Base-by-base conservation (phyloP, 2,113 vertebrate genomes). In the Myrmophylax atrothorax region DNA sequence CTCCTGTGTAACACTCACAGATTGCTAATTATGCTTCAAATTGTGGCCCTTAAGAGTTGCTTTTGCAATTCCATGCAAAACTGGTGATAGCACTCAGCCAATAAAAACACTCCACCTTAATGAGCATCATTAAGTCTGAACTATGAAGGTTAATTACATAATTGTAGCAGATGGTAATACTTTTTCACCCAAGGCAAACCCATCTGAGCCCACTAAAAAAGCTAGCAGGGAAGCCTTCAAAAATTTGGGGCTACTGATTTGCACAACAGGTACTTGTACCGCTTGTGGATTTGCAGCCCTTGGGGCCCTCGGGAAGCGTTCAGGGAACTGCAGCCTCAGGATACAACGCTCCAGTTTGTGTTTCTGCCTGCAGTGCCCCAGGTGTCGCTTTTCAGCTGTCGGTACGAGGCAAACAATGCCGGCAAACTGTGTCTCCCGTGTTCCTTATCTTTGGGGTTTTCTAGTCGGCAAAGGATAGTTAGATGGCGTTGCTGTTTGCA, bases 151-250 rank as follows among this genome's bases (percentile, higher is more conserved):
- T 95, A 92, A 95, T 92, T 84, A 78, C 47, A 28, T 87, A 95
- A 91, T 90, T 84, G 81, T 53, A 89, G 91, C 94, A 96, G 94
- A 95, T 87, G 89, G 84, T 35, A 75, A n/a, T n/a, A n/a, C n/a
- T n/a, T 81, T 87, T 95, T 93, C 52, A 93, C 93, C 83, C 84
- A 90, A 93, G 91, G 91, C 93, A 94, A 93, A 94, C 76, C 72
- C 88, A 93, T 83, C 86, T 86, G 83, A 92, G 83, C 76, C 60
- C 60, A 62, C 80, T 89, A 77, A 89, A 89, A 93, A 67, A 63
- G 25, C 85, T 25, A 50, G 38, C 3, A 8, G 12, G 86, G 91
- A 67, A 55, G 23, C 10, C 24, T 28, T 90, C 23, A 37, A 24
- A 83, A 58, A 14, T 23, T 20, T 15, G 59, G 33, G 26, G 53